Conservation (phyloP, 2,113 vertebrate genomes). For the Ochotona curzoniae region DNA sequence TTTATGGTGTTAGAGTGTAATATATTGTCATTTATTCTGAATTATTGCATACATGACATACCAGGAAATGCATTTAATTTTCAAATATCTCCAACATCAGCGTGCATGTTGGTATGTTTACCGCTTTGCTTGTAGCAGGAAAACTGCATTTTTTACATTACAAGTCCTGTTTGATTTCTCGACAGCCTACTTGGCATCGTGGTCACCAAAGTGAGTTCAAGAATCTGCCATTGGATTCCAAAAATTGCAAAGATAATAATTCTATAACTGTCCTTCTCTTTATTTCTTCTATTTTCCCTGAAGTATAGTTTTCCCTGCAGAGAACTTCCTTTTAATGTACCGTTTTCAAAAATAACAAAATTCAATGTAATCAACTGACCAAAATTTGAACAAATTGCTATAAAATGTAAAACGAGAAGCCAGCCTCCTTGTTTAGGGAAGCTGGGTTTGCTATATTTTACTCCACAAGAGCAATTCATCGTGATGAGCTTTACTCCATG, state of each 20-base stretch:
- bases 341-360: conserved; percentile 55
- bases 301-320: conserved; percentile 36
- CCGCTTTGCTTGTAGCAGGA: neutral
- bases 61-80: conserved; percentile 73
- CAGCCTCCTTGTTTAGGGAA: conserved; percentile 45
- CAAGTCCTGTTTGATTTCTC: conserved; percentile 39
- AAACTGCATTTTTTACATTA: conserved; percentile 25
- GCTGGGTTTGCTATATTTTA: conserved; percentile 63
- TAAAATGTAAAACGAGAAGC: conserved; percentile 70
- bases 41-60: conserved; percentile 74
- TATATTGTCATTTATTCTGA: conserved; percentile 83
- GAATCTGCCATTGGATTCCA: neutral
- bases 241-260: conserved; percentile 1
- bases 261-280: conserved; percentile 1
- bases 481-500: neutral
- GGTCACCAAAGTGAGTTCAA: conserved; percentile 25
- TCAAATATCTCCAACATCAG: conserved; percentile 69
- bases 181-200: conserved; percentile 52
- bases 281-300: neutral
- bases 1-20: conserved; percentile 81
- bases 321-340: conserved; percentile 66
- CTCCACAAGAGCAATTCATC: conserved; percentile 35
- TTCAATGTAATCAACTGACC: conserved; percentile 67
- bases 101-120: conserved; percentile 13
- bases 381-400: conserved; percentile 63